Percentiles rank a stretch among this genome's conserved stretches.
These are phyloP conservation scores for Marisa cornuarietis DNA, from an alignment of 1,140 invertebrate genomes.

Conservation along the genomic window DNA sequence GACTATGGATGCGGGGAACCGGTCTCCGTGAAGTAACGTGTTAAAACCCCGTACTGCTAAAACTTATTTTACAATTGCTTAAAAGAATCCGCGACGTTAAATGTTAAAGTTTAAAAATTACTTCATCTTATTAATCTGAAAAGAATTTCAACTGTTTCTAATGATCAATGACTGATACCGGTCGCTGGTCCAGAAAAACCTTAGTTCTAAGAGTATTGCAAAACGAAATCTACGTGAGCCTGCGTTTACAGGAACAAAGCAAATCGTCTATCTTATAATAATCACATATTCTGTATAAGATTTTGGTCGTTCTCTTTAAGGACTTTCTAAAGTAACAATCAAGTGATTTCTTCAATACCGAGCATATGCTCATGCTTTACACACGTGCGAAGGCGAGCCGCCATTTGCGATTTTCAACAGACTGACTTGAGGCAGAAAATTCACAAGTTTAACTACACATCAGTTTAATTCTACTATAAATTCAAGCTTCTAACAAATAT, in stretches of 20 bases:
- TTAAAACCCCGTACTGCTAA: no score
- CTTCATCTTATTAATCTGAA: neutral
- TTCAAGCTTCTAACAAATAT: neutral
- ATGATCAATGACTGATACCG: no score
- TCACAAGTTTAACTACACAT: neutral
- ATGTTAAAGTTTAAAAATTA: neutral
- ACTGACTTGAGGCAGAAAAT: neutral
- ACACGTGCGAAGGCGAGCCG: slow-evolving; percentile 19
- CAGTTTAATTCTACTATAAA: neutral
- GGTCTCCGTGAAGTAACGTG: no score
- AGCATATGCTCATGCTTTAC: slow-evolving; percentile 8
- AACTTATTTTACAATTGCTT: no score
- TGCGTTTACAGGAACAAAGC: no score
- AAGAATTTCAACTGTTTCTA: neutral
- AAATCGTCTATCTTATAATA: no score
- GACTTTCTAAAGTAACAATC: neutral
- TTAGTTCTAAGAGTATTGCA: no score
- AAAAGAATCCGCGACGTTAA: no score
- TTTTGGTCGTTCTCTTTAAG: neutral
- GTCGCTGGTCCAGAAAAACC: no score
- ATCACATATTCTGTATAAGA: no score
- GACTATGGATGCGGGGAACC: no score
- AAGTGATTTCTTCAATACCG: neutral
- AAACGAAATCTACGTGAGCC: no score
- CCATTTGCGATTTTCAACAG: slow-evolving; percentile 13